Base-by-base conservation (phyloP, 2,113 vertebrate genomes). In the Hydrochoerus hydrochaeris region DNA sequence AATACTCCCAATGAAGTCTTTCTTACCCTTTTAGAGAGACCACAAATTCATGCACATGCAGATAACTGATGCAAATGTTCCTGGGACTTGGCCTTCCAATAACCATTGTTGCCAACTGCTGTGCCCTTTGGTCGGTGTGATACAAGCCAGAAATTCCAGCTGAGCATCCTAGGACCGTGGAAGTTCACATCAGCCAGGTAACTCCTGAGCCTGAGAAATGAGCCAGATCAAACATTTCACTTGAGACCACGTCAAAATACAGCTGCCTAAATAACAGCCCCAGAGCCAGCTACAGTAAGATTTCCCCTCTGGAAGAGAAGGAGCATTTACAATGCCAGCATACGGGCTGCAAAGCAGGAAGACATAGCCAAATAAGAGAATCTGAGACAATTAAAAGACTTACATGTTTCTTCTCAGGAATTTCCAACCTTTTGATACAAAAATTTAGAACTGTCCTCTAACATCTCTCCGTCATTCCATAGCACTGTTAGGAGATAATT, bases 211-310 rank as follows among this genome's bases (percentile, higher is more conserved):
- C 85, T 52, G 28, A 83, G 46, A 69, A 67, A 87, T 41, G 20
- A 97, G 83, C 89, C 91, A 95, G 90, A 52, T 73, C 67, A 86
- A 71, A 96, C 58, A 46, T 93, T 62, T 57, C 93, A 86, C 57
- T 88, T 85, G 91, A 77, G 89, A 84, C 65, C 85, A 65, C 0
- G 32, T 89, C 96, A 85, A 94, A 94, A 87, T 32, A 52, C 96
- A 97, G 93, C 95, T 96, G 89, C 87, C 80, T 85, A 85, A 92
- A 95, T 91, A 93, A 67, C 86, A 96, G 69, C 38, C 67, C 65
- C 49, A 24, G 28, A 62, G 57, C 78, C 75, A 80, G 73, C 38
- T 91, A 81, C 75, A 57, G 0, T 5, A 85, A 82, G 83, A 69
- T 46, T 44, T 60, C 38, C 54, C 82, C 60, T 83, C 62, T 46